Percentiles rank a stretch among this genome's conserved stretches.
Conservation (phyloP, 2,113 vertebrate species). For the Bubo blakistoni region DNA sequence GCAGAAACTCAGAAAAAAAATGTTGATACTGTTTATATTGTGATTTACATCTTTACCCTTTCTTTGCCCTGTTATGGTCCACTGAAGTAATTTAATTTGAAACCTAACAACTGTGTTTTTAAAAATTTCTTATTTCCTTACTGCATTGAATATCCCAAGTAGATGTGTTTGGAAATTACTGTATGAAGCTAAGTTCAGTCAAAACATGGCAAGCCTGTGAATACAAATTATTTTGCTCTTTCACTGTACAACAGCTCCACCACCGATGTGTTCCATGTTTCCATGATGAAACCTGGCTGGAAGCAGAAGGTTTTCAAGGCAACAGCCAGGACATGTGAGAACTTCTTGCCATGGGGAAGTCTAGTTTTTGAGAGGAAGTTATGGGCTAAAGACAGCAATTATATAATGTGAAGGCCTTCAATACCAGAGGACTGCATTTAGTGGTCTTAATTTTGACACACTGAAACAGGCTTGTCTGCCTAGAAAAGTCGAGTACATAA, state of each 20-base stretch:
- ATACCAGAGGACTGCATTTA: neutral
- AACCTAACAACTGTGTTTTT: neutral
- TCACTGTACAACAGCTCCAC: neutral
- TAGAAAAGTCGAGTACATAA: neutral
- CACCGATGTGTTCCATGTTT: accelerated
- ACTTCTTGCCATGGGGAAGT: no score
- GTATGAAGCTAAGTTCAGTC: neutral
- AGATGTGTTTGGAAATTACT: neutral
- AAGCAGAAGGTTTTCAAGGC: neutral
- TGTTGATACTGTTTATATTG: neutral
- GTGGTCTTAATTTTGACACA: accelerated
- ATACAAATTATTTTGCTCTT: neutral
- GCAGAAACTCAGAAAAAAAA: neutral
- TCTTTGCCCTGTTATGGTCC: neutral
- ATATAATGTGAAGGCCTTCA: accelerated
- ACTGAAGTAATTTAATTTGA: neutral
- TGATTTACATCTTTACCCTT: neutral
- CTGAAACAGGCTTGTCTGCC: neutral
- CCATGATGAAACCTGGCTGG: neutral
- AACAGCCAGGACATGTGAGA: neutral
- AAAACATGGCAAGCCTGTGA: accelerated
- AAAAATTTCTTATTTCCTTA: neutral
- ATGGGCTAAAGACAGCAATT: neutral
- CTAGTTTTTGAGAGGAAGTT: accelerated
- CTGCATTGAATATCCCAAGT: neutral